phyloP scores from a whole-genome alignment of 2,113 vertebrate species.

The Gambusia affinis region DNA sequence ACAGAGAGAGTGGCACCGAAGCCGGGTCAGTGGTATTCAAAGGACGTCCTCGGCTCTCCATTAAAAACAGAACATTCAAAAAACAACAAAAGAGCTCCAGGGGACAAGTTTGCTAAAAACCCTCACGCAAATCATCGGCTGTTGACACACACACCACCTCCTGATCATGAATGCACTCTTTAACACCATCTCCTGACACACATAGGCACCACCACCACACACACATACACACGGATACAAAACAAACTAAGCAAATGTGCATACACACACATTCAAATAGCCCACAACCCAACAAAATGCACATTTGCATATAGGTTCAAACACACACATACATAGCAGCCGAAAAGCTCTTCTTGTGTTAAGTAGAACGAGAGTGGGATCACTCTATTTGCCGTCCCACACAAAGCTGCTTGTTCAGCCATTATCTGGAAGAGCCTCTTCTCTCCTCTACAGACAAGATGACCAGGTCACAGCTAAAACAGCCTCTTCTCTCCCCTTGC shows the following conservation, averaged over 20 bases:
- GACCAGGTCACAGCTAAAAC: conserved; percentile 71
- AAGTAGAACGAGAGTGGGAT: conserved; percentile 70
- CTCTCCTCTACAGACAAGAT: conserved; percentile 68
- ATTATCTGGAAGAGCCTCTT: conserved; percentile 79
- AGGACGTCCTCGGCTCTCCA: conserved; percentile 62
- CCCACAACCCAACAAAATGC: conserved; percentile 41
- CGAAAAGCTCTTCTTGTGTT: conserved; percentile 61
- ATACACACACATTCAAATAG: conserved; percentile 67
- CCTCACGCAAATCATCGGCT: conserved; percentile 72
- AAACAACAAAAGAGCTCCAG: conserved; percentile 66
- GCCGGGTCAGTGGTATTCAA: conserved; percentile 56
- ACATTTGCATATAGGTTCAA: conserved; percentile 56
- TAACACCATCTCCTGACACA: conserved; percentile 45
- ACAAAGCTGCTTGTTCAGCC: conserved; percentile 80
- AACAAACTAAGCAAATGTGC: conserved; percentile 58
- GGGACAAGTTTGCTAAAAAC: conserved; percentile 57
- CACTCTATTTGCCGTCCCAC: conserved; percentile 73
- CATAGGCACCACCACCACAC: not conserved
- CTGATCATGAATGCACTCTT: conserved; percentile 66
- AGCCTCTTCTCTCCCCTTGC: conserved; percentile 65
- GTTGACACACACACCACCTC: conserved; percentile 64
- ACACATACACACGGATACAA: conserved; percentile 27
- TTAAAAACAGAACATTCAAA: conserved; percentile 65
- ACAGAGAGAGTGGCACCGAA: conserved; percentile 36
- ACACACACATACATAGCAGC: conserved; percentile 27